These are phyloP conservation scores for Holacanthus passer DNA, from an alignment of 2,113 vertebrate species.

Conservation along the genomic window DNA sequence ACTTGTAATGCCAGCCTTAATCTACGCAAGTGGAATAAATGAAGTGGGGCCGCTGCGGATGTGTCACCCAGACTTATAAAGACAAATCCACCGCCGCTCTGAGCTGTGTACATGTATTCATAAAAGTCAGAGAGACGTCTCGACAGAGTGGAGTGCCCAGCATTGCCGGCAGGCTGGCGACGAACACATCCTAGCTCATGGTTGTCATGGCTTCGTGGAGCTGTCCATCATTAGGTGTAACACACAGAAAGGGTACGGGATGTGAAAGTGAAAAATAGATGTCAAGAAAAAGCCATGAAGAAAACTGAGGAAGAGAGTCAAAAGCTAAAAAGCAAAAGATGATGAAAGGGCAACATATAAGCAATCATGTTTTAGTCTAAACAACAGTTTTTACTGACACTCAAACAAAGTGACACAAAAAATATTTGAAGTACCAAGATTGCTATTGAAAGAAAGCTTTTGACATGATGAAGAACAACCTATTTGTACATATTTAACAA, in stretches of 20 bases:
- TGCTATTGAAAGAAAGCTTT: too few species aligned
- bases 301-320: neutral
- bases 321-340: constrained; percentile 28
- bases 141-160: constrained; percentile 65
- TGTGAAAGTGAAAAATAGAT: constrained; percentile 56
- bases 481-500: neutral
- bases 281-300: constrained; percentile 17
- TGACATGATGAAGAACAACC: neutral
- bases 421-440: neutral
- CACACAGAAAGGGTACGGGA: constrained; percentile 35
- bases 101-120: constrained; percentile 84
- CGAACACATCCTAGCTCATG: constrained; percentile 45
- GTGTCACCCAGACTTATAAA: constrained; percentile 86
- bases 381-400: too few species aligned
- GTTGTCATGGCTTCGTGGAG: constrained; percentile 70
- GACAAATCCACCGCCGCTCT: constrained; percentile 84
- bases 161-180: constrained; percentile 52
- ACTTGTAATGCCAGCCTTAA: constrained; percentile 89
- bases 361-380: neutral
- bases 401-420: neutral
- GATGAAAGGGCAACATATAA: constrained; percentile 2
- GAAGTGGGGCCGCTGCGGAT: constrained; percentile 83
- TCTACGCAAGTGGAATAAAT: constrained; percentile 89
- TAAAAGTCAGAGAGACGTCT: constrained; percentile 81
- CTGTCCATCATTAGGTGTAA: constrained; percentile 67